Evolutionary conservation across 2,888 invertebrate species (phyloP), one percentile per base, ranked within the genome.

Genomic region (Beris chalybata): DNA sequence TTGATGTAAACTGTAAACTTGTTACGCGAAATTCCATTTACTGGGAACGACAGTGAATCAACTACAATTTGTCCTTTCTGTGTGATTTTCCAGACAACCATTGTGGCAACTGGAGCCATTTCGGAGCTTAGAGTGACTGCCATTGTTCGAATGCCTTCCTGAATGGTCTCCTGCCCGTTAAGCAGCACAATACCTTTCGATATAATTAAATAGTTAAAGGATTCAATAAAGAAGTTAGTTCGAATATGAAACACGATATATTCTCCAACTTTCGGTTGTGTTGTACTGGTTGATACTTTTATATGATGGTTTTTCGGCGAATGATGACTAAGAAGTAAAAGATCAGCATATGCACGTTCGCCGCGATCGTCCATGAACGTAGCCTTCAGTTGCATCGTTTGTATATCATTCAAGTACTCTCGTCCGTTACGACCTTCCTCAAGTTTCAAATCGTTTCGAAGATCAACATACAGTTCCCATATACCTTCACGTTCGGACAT

Each of bases 31-130:
- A 97, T 93, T 68, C 96, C 96, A 81, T 97, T 95, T 31, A 97
- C 96, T 0, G 95, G 95, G 84, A 97, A 95, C n/a, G 96, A 96
- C 67, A 97, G 83, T 67, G 94, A 92, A 82, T 97, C 97, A 0
- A 93, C 93, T 0, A 95, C 87, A 57, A 97, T 90, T 74, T 91
- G 91, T 0, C 93, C 95, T 72, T 90, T 88, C 12, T 86, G 86
- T 5, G 89, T 89, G 1, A 95, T 87, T 77, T 91, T 88, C 87
- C 95, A 97, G 57, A 93, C 93, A 22, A 96, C 87, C 44, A 94
- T 86, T 0, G 95, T 95, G 12, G 96, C 90, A 30, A 91, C 91
- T 0, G 97, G 97, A 7, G 97, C 92, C 93, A 94, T 93, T 83
- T 93, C 93, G 4, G 93, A 88, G 45, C 91, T 90, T 57, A 93